These are phyloP conservation scores for Eilema sororculum DNA, from an alignment of 2,888 invertebrate genomes.

Conservation along the genomic window DNA sequence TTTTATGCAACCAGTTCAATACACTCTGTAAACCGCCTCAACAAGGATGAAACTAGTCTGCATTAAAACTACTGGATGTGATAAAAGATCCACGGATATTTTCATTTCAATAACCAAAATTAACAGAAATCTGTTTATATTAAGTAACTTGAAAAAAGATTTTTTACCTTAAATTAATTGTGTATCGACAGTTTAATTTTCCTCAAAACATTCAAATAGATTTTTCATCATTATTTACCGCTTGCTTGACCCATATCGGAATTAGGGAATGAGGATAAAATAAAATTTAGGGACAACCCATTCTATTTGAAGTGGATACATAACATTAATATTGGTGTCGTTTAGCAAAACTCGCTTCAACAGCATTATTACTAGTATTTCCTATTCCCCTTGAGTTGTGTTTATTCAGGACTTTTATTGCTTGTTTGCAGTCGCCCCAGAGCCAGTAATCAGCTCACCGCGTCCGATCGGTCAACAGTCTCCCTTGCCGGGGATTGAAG, in stretches of 20 bases:
- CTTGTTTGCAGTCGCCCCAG: conserved; percentile 85
- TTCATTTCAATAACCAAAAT: neutral
- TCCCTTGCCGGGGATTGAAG: conserved; percentile 93
- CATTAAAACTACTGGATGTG: neutral
- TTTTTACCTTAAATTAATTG: neutral
- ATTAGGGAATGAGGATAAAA: neutral
- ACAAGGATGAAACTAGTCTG: neutral
- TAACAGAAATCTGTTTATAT: no score
- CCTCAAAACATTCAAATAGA: neutral
- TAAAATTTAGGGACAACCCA: conserved; percentile 49
- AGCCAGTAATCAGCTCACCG: conserved; percentile 85
- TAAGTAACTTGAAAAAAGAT: no score
- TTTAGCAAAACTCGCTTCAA: conserved; percentile 56
- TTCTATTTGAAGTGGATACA: conserved; percentile 51
- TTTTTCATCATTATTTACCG: neutral
- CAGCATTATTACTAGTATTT: conserved; percentile 24
- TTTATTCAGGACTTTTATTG: conserved; percentile 65
- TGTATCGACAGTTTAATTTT: neutral
- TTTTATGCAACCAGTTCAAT: no score
- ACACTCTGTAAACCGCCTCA: neutral
- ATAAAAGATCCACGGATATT: neutral
- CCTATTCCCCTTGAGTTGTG: conserved; percentile 32
- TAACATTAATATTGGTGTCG: conserved; percentile 51
- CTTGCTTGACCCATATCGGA: neutral
- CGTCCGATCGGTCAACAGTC: conserved; percentile 90